Evolutionary conservation across 1,140 invertebrate species (phyloP).

Genomic region (Pararge aegeria): DNA sequence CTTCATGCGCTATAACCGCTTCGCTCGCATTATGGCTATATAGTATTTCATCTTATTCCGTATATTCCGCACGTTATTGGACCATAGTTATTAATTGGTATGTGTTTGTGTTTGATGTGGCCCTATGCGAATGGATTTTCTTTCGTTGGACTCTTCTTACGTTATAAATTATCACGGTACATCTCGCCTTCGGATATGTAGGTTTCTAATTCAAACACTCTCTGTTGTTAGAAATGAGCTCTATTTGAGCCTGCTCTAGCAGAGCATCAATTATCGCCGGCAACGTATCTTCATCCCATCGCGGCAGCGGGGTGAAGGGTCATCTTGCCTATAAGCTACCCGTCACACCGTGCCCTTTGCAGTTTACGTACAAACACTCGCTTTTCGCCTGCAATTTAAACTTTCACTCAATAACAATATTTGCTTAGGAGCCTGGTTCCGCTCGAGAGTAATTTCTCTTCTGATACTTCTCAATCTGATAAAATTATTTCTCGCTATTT

Average conservation of each 20-base stretch:
- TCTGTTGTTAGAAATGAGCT: constrained; percentile 15
- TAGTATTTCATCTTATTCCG: too few relatives aligned
- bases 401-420: constrained; percentile 51
- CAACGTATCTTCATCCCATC: constrained; percentile 45
- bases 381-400: constrained; percentile 47
- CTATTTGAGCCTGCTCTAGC: constrained; percentile 4
- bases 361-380: constrained; percentile 38
- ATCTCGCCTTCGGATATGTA: constrained; percentile 20
- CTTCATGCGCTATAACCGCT: too few relatives aligned
- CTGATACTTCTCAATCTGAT: constrained; percentile 33
- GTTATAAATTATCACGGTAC: constrained; percentile 11
- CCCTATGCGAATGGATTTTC: too few relatives aligned
- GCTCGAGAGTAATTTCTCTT: constrained; percentile 27
- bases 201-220: constrained; percentile 22
- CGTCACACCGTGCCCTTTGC: constrained; percentile 42
- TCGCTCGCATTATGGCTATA: too few relatives aligned
- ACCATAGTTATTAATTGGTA: too few relatives aligned
- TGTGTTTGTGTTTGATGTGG: too few relatives aligned
- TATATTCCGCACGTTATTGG: too few relatives aligned
- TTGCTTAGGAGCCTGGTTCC: constrained; percentile 36
- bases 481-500: constrained; percentile 27
- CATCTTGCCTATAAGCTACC: constrained; percentile 45
- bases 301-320: constrained; percentile 39
- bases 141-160: neutral
- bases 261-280: constrained; percentile 39